A percentile compares a stretch with the other conserved stretches of the same genome.
Conservation (phyloP, 2,113 vertebrate species). For the Maccullochella peelii region DNA sequence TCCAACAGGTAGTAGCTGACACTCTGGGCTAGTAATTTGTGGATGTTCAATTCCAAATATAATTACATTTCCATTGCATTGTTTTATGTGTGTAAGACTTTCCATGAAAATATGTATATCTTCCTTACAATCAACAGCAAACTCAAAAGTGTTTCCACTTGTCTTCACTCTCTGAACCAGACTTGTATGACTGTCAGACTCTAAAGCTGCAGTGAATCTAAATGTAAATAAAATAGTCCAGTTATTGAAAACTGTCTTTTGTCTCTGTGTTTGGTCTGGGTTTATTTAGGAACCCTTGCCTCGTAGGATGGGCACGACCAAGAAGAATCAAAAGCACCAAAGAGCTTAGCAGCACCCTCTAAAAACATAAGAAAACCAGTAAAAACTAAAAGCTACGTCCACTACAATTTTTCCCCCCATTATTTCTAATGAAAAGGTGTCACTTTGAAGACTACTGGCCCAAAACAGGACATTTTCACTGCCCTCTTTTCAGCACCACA, state of each 20-base stretch:
- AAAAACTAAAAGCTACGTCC: neutral
- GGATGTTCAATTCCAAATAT: neutral
- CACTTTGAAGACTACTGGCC: neutral
- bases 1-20: slow-evolving; percentile 1
- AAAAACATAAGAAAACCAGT: neutral
- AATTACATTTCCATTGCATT: neutral
- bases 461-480: neutral
- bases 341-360: neutral
- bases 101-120: neutral
- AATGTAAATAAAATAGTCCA: neutral
- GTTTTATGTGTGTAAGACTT: neutral
- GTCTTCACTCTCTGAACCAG: neutral
- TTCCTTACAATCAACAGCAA: neutral
- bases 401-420: neutral
- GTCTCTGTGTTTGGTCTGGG: neutral
- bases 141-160: neutral
- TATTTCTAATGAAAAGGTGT: neutral
- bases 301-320: neutral
- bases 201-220: neutral
- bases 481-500: neutral
- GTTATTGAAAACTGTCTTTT: neutral
- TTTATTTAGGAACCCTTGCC: neutral
- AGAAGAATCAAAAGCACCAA: slow-evolving; percentile 1
- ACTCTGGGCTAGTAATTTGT: neutral
- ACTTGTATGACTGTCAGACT: neutral